A percentile compares a stretch with the other conserved stretches of the same genome.
These are phyloP conservation scores for Delphinus delphis DNA, from an alignment of 2,113 vertebrate species.

Conservation along the genomic window DNA sequence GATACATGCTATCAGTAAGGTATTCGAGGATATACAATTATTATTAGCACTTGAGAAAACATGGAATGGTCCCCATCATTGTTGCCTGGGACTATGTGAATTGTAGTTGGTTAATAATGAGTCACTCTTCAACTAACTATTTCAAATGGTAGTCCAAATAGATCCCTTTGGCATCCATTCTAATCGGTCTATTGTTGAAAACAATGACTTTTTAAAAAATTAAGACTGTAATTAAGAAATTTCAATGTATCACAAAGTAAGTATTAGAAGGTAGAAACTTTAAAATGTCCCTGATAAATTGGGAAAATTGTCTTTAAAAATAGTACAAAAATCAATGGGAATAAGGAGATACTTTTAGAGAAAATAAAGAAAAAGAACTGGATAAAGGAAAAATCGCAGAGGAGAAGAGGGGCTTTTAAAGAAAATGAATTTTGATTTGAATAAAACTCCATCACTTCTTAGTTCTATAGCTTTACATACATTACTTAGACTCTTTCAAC, in stretches of 20 bases:
- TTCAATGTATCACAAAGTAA: not conserved
- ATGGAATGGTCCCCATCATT: not conserved
- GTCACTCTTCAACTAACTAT: not conserved
- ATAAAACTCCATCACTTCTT: not conserved
- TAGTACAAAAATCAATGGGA: not conserved
- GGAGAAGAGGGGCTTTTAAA: not conserved
- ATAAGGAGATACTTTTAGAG: not conserved
- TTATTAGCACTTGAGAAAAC: not conserved
- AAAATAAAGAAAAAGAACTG: not conserved
- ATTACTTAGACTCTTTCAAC: not conserved
- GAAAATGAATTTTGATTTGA: not conserved
- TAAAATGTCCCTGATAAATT: not conserved
- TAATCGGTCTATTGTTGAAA: not conserved
- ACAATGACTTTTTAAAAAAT: not conserved
- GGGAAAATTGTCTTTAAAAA: not conserved
- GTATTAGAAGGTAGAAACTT: conserved; percentile 11
- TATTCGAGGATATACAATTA: not conserved
- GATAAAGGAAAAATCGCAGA: not conserved
- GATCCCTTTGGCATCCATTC: not conserved
- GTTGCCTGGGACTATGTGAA: not conserved
- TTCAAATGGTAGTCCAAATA: not conserved
- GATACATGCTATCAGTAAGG: not conserved
- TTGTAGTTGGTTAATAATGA: not conserved
- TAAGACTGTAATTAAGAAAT: conserved; percentile 14
- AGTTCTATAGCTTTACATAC: not conserved